A percentile compares a stretch with the other conserved stretches of the same genome.
Conservation (phyloP, 2,888 invertebrate genomes). For the Cantharis flavilabris region DNA sequence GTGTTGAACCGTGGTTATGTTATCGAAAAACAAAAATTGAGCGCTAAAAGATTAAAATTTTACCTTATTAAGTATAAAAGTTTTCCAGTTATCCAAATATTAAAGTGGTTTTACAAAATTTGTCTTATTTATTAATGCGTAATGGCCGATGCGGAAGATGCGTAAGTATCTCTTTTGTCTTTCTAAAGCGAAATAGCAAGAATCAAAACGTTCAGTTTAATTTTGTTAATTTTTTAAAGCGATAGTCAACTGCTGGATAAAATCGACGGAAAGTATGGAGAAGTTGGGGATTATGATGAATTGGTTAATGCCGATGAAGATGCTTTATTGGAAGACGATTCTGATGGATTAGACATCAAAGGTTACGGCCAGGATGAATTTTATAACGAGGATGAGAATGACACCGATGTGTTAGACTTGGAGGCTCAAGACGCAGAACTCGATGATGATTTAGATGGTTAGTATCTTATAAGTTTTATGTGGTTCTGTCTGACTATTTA, state of each 20-base stretch:
- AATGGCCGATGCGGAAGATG: neutral
- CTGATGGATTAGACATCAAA: conserved; percentile 29
- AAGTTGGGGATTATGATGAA: conserved; percentile 55
- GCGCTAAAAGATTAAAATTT: neutral
- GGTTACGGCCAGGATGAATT: conserved; percentile 37
- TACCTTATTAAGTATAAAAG: neutral
- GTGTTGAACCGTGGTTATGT: neutral
- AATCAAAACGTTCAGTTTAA: neutral
- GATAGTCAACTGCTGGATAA: conserved; percentile 54
- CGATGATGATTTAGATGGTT: conserved; percentile 19
- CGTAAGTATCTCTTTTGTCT: neutral
- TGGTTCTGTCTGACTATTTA: neutral
- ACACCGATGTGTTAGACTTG: conserved; percentile 23
- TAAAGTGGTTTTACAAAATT: neutral
- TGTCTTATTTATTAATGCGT: neutral
- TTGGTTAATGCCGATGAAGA: conserved; percentile 57
- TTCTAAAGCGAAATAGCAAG: neutral
- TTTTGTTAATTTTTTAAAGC: conserved; percentile 1
- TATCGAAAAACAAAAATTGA: neutral
- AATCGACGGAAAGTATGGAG: conserved; percentile 42
- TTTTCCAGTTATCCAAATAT: neutral
- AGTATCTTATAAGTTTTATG: neutral
- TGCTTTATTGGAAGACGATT: conserved; percentile 55
- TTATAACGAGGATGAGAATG: conserved; percentile 25
- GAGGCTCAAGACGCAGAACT: conserved; percentile 27